phyloP scores from a whole-genome alignment of 1,140 invertebrate species.

The Drosophila teissieri region DNA sequence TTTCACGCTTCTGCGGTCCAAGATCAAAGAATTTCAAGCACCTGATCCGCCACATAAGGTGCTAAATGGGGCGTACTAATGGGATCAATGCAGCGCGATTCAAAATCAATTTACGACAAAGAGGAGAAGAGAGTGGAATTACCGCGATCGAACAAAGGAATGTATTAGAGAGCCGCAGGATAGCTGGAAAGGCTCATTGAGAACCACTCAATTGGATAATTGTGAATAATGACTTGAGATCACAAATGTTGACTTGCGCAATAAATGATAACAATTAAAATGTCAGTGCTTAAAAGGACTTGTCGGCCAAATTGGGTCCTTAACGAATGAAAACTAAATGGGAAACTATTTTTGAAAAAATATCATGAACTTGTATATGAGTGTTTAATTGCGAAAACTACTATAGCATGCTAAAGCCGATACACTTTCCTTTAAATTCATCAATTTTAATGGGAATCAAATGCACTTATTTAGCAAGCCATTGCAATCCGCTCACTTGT shows the following conservation, averaged over 20 bases:
- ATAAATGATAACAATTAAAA: conserved; percentile 21
- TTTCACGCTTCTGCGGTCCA: conserved; percentile 16
- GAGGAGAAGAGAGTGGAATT: conserved; percentile 39
- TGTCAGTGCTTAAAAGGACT: background rate
- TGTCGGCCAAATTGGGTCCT: conserved; percentile 1
- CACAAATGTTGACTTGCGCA: conserved; percentile 19
- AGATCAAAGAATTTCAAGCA: conserved; percentile 56
- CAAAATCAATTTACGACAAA: conserved; percentile 20
- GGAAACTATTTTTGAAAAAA: too few relatives aligned
- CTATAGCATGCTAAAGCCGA: too few relatives aligned
- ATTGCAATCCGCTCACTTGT: conserved; percentile 60
- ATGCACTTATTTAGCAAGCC: conserved; percentile 15
- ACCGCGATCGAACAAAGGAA: conserved; percentile 34
- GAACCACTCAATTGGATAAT: conserved; percentile 33
- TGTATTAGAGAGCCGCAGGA: conserved; percentile 21
- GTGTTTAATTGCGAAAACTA: too few relatives aligned
- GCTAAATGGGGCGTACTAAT: conserved; percentile 84
- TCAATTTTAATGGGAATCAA: background rate
- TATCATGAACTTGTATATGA: too few relatives aligned
- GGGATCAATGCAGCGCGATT: conserved; percentile 65
- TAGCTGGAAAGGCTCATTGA: conserved; percentile 11
- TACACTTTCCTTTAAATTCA: too few relatives aligned
- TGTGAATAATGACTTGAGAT: conserved; percentile 61
- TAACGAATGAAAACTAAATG: conserved; percentile 9
- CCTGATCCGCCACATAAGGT: conserved; percentile 72